Base-by-base conservation (phyloP, 2,797 vertebrate genomes). In the Tamandua tetradactyla region DNA sequence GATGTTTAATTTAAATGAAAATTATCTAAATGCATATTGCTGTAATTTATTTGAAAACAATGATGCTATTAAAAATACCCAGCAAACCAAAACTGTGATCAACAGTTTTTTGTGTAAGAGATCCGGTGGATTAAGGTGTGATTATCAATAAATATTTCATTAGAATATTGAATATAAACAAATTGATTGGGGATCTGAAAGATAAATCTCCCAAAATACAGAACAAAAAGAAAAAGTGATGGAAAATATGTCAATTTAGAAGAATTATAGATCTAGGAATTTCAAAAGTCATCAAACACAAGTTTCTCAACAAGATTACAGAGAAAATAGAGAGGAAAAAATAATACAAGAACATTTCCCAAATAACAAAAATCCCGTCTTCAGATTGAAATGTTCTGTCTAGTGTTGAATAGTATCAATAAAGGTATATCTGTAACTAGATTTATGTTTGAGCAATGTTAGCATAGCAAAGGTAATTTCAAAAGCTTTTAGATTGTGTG, bases 151-250 rank as follows among this genome's bases (percentile, higher is more conserved):
- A 25, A 81, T 55, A 57, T 42, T 35, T 92, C 10, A 76, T 20
- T 61, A 7, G 10, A 62, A 37, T 64, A 2, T 15, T 89, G 9
- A 88, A n/a, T 62, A 5, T 90, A 18, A 55, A 55, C 52, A 55
- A 3, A 52, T 3, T 22, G 18, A 44, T 13, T 79, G 22, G 35
- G 62, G 3, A 62, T 20, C 9, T 55, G 13, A 85, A 55, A 88
- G 32, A 80, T 12, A 59, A 93, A 92, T 10, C 8, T 95, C 89
- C 81, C 72, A 89, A 64, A 87, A 91, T 37, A 81, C 0, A 66
- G 55, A 81, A 7, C 2, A 55, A 74, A 78, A 44, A 20, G 17
- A 42, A 49, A 78, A 72, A 18, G 10, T 42, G 14, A 23, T 35
- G 35, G 15, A 27, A 88, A 78, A 69, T 23, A 81, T 3, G 12